Evolutionary conservation across 2,888 invertebrate species (phyloP), one percentile per base, ranked within the genome.

Genomic region (Pimpla rufipes): DNA sequence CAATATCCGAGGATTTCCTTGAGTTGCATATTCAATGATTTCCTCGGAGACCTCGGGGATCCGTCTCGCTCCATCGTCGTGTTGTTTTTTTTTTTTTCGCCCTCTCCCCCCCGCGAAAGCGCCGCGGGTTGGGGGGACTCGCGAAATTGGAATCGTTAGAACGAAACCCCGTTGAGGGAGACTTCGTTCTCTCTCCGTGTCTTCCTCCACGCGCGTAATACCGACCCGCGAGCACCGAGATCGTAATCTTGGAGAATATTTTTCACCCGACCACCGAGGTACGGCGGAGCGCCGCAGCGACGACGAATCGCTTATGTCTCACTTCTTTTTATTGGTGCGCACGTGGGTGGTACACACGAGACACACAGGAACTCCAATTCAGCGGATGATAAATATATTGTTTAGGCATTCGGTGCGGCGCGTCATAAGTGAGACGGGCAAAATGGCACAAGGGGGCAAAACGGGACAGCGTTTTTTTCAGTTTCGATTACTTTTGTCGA

Each of bases 1-100:
- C 91, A 92, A 92, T 93, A 93, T 93, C 90, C 92, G 88, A 90
- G 93, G 93, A 93, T 93, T 93, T 92, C 88, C 92, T 91, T 92
- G 92, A 95, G 95, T 95, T 95, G 96, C 95, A 95, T 96, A 96
- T 95, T 95, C 95, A 95, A 96, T 96, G 96, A 96, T 96, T 96
- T 96, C 96, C 96, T 96, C 94, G 93, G 96, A 96, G 96, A 96
- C 95, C 92, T 90, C 88, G 85, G 88, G 83, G 87, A 83, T 86
- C 88, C 75, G 55, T 80, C 82, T 74, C 81, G 64, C 85, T 68
- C 35, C 52, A 55, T 68, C 66, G 7, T 71, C 42, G 8, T 70
- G 62, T 47, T 68, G 23, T 42, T 57, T 62, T 16, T 57, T 71
- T 18, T 52, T 45, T 45, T 47, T 62, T 10, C 50, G 59, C 81